A percentile compares a stretch with the other conserved stretches of the same genome.
Evolutionary conservation across 1,140 invertebrate genomes (phyloP).

Genomic region (Bicyclus anynana): DNA sequence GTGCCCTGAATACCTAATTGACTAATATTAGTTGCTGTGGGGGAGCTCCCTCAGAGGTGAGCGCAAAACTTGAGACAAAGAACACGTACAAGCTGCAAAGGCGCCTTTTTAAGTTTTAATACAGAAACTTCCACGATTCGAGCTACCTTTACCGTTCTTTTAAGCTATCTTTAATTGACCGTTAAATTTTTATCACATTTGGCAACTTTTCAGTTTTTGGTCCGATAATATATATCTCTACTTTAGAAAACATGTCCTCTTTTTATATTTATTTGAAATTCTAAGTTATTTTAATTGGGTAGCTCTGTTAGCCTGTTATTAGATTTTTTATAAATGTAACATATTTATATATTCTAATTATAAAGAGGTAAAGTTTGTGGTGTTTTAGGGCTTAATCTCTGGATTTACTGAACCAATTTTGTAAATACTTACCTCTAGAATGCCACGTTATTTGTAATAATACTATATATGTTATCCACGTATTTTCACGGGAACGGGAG

Average conservation of each 20-base stretch:
- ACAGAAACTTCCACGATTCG: constrained; percentile 24
- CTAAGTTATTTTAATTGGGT: not conserved
- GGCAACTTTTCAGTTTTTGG: not conserved
- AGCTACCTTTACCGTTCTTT: constrained; percentile 12
- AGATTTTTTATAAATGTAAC: too few species aligned
- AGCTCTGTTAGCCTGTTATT: too few species aligned
- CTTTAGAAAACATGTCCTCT: too few species aligned
- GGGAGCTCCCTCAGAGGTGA: constrained; percentile 67
- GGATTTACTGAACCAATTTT: too few species aligned
- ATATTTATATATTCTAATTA: too few species aligned
- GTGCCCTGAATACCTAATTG: constrained; percentile 74
- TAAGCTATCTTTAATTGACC: constrained; percentile 11
- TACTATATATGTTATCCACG: too few species aligned
- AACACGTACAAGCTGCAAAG: constrained; percentile 62
- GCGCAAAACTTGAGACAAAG: constrained; percentile 69
- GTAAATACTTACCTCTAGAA: too few species aligned
- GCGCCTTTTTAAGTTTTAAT: constrained; percentile 54
- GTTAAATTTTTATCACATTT: constrained; percentile 5
- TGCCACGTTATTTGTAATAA: too few species aligned
- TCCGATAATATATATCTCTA: not conserved
- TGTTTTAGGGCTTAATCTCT: too few species aligned
- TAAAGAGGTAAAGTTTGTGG: too few species aligned
- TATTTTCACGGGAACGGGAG: too few species aligned
- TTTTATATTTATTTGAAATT: not conserved
- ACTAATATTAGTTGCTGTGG: constrained; percentile 71